Evolutionary conservation across 1,140 invertebrate species (phyloP), one percentile per base, ranked within the genome.

Genomic region (Bombus huntii): DNA sequence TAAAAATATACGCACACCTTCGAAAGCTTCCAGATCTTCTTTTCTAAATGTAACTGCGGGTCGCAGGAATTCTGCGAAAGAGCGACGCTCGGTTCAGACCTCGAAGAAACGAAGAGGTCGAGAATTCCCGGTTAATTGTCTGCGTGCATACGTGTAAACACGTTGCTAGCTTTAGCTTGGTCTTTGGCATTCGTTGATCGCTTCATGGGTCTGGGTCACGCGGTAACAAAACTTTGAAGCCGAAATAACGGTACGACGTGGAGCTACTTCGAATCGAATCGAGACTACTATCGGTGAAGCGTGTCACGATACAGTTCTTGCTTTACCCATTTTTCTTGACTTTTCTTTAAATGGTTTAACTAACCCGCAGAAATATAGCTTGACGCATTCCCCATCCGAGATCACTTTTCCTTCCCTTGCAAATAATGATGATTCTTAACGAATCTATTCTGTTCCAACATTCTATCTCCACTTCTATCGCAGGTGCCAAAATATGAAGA

Each of bases 201-300:
- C 86, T 85, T 74, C 62, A 70, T 86, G 92, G 92, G 91, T 94
- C 93, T 94, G 93, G 93, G 93, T 94, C 93, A 94, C 90, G 92
- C 92, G 93, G 92, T 91, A 93, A 93, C 90, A 88, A 90, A 91
- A 92, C 88, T 87, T 92, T 90, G 81, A 87, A 92, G 90, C 90
- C 92, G 81, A 92, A 93, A 92, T 93, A 94, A 94, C 93, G 93
- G 93, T 89, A 87, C 75, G 71, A 73, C 68, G 81, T 75, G 87
- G 77, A 82, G 84, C 71, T 83, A 81, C 89, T 71, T 90, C 77
- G 75, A 57, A 88, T 90, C 73, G 79, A 57, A 88, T 84, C 83
- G 59, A 70, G 81, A 75, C 79, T 90, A 77, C 89, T 80, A 83
- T 85, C 82, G 81, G 74, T 53, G 72, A 81, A 81, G 37, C 78